These are phyloP conservation scores for Acromyrmex heyeri DNA, from an alignment of 1,140 invertebrate genomes.

Conservation along the genomic window DNA sequence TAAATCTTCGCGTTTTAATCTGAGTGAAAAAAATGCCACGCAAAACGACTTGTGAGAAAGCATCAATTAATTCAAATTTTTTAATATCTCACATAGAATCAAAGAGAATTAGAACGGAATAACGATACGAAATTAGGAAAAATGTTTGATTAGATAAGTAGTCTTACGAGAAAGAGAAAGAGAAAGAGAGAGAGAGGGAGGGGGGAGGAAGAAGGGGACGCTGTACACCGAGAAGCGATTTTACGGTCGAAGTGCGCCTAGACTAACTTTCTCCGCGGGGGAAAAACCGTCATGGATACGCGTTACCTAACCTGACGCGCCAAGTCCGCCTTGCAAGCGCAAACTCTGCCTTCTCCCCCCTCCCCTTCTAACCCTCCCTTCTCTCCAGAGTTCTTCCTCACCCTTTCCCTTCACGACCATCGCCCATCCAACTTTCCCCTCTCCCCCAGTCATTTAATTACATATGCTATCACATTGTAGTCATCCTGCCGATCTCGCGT, in stretches of 20 bases:
- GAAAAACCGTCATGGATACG: constrained; percentile 73
- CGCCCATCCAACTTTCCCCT: neutral
- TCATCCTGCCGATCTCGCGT: neutral
- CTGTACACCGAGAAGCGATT: constrained; percentile 65
- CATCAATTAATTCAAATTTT: neutral
- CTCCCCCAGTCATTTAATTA: constrained; percentile 21
- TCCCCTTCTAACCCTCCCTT: too few species aligned
- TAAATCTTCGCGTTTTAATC: neutral
- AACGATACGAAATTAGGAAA: neutral
- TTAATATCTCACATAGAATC: neutral
- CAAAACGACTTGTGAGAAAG: neutral
- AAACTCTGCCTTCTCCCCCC: constrained; percentile 5
- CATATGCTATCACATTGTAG: constrained; percentile 56
- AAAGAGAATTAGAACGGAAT: neutral
- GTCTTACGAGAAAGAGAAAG: neutral
- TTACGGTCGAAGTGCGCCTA: constrained; percentile 75
- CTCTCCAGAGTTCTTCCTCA: neutral
- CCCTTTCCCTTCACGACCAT: constrained; percentile 36
- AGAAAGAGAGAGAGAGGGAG: neutral
- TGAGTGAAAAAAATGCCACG: neutral
- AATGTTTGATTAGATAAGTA: constrained; percentile 1
- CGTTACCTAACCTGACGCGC: constrained; percentile 75
- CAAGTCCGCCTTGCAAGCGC: constrained; percentile 62
- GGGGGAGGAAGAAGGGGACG: neutral
- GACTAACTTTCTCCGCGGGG: constrained; percentile 74